Evolutionary conservation across 2,113 vertebrate genomes (phyloP).

Genomic region (Corapipo altera): DNA sequence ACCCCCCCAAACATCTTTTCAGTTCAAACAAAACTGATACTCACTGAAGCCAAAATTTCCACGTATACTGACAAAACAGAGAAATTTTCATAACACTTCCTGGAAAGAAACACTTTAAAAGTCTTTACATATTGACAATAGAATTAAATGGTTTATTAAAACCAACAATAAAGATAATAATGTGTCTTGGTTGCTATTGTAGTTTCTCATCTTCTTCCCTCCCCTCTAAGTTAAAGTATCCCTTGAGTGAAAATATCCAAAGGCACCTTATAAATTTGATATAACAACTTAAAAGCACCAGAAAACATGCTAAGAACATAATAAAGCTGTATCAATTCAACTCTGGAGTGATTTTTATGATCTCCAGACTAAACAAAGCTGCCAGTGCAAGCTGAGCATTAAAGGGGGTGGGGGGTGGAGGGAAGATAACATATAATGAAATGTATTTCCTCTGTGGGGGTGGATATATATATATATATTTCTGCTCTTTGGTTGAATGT

Average conservation of each 20-base stretch:
- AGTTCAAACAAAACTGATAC: not conserved
- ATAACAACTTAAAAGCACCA: not conserved
- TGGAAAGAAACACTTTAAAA: not conserved
- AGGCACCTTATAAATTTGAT: constrained; percentile 1
- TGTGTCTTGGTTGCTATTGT: not conserved
- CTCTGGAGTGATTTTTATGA: not conserved
- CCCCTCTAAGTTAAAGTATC: not conserved
- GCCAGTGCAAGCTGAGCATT: not conserved
- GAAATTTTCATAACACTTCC: not conserved
- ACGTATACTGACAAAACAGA: not conserved
- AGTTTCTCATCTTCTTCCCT: not conserved
- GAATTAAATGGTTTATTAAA: not conserved
- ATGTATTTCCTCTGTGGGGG: too few species aligned
- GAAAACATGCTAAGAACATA: not conserved
- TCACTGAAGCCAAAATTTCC: not conserved
- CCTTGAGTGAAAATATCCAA: not conserved
- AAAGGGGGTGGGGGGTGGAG: not conserved
- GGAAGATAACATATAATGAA: not conserved
- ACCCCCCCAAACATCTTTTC: not conserved
- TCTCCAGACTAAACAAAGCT: constrained; percentile 58
- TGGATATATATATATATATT: too few species aligned
- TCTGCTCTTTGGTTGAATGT: too few species aligned
- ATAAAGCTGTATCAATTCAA: not conserved
- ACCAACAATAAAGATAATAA: not conserved
- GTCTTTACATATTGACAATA: not conserved